Conservation (phyloP, 2,797 vertebrate genomes). For the Amblyopsis hoosieri region DNA sequence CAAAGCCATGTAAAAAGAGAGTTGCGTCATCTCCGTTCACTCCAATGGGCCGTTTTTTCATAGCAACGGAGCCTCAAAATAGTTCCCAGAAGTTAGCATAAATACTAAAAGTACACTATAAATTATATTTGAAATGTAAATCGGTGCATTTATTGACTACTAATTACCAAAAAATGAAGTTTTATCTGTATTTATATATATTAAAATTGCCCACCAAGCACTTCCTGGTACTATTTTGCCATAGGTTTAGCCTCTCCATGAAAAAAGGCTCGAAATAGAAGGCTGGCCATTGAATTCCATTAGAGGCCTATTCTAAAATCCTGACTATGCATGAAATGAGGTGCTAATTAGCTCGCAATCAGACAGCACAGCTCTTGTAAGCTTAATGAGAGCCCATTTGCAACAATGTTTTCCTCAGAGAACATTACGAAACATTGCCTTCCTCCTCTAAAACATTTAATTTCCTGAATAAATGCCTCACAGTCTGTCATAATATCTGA, state of each 20-base stretch:
- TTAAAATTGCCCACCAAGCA: too few relatives aligned
- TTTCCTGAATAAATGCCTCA: slow-evolving; percentile 49
- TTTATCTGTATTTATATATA: too few relatives aligned
- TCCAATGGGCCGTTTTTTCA: too few relatives aligned
- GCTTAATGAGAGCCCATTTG: slow-evolving; percentile 75
- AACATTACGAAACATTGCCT: slow-evolving; percentile 66
- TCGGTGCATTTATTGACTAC: too few relatives aligned
- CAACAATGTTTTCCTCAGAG: slow-evolving; percentile 70
- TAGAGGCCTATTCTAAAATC: slow-evolving; percentile 63
- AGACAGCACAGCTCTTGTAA: slow-evolving; percentile 76
- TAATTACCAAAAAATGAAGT: too few relatives aligned
- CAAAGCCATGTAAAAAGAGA: too few relatives aligned
- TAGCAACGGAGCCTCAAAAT: too few relatives aligned
- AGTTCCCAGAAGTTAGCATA: too few relatives aligned
- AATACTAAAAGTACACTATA: too few relatives aligned
- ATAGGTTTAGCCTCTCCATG: slow-evolving; percentile 53
- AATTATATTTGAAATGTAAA: too few relatives aligned
- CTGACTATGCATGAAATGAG: slow-evolving; percentile 77
- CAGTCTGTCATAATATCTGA: slow-evolving; percentile 38
- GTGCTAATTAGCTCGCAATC: slow-evolving; percentile 79
- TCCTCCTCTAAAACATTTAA: slow-evolving; percentile 57
- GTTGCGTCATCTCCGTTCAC: too few relatives aligned
- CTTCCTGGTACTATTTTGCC: too few relatives aligned
- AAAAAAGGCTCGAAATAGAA: slow-evolving; percentile 64
- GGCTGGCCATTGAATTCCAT: slow-evolving; percentile 71